Conservation (phyloP, 1,140 invertebrate species). For the Pseudomyrmex pallidus region DNA sequence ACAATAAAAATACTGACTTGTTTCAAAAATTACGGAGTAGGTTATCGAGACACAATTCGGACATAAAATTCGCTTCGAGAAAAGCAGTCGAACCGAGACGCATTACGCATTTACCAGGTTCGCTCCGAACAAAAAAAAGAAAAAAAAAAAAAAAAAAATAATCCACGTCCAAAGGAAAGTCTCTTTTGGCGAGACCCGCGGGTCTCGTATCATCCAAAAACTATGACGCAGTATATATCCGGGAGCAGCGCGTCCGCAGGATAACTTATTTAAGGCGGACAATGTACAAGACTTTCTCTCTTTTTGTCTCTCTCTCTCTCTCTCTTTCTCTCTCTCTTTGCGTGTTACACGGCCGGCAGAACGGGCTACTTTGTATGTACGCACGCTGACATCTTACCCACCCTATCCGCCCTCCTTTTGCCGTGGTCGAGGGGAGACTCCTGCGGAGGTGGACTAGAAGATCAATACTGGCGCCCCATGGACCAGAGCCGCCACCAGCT, state of each 20-base stretch:
- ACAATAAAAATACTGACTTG: no score
- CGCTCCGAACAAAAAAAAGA: neutral
- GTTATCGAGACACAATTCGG: neutral
- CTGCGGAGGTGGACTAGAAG: slow-evolving; percentile 74
- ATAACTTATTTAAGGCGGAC: slow-evolving; percentile 74
- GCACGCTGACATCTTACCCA: slow-evolving; percentile 84
- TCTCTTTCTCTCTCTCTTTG: neutral
- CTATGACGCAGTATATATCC: slow-evolving; percentile 46
- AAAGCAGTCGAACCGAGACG: neutral
- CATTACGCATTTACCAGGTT: slow-evolving; percentile 39
- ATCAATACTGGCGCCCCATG: slow-evolving; percentile 83
- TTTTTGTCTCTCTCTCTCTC: neutral
- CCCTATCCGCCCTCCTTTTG: slow-evolving; percentile 76
- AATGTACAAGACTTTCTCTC: slow-evolving; percentile 63
- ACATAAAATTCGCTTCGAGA: neutral
- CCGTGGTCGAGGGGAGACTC: slow-evolving; percentile 68
- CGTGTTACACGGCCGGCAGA: slow-evolving; percentile 64
- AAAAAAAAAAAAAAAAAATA: neutral
- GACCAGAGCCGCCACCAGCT: slow-evolving; percentile 76
- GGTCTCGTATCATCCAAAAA: slow-evolving; percentile 59
- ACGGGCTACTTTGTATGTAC: slow-evolving; percentile 85
- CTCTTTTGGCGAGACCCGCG: slow-evolving; percentile 25
- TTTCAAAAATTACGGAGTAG: neutral
- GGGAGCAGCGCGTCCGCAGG: slow-evolving; percentile 9
- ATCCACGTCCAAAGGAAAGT: slow-evolving; percentile 39